Evolutionary conservation across 2,888 invertebrate species (phyloP).

Genomic region (Epinotia ramella): DNA sequence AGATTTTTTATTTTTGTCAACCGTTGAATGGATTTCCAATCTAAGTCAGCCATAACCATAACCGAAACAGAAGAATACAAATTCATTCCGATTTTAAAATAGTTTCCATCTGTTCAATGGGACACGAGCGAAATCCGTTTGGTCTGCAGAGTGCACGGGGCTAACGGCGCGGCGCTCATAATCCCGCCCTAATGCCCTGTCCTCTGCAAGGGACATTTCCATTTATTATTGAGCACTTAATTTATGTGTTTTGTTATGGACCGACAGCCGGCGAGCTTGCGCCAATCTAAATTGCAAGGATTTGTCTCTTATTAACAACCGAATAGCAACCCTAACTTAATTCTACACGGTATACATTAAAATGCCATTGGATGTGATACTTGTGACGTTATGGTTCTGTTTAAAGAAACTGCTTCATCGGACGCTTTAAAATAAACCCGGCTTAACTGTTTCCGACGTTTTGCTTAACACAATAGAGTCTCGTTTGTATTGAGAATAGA

Average conservation of each 20-base stretch:
- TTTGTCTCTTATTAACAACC: slow-evolving; percentile 34
- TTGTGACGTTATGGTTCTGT: slow-evolving; percentile 53
- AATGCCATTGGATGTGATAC: slow-evolving; percentile 24
- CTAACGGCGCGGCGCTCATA: slow-evolving; percentile 78
- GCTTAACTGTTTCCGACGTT: slow-evolving; percentile 56
- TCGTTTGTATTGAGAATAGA: slow-evolving; percentile 51
- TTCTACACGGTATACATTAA: slow-evolving; percentile 49
- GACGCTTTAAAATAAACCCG: slow-evolving; percentile 67
- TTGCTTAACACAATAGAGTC: slow-evolving; percentile 49
- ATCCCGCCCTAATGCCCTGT: slow-evolving; percentile 85
- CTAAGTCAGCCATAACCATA: not conserved
- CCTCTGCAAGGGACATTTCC: slow-evolving; percentile 86
- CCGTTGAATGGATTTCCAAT: not conserved
- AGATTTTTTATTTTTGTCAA: not conserved
- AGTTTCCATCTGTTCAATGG: slow-evolving; percentile 41
- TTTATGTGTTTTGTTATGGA: slow-evolving; percentile 86
- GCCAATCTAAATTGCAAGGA: slow-evolving; percentile 58
- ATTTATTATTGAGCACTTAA: slow-evolving; percentile 87
- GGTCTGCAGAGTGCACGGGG: slow-evolving; percentile 61
- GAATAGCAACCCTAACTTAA: slow-evolving; percentile 51
- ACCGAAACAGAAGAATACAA: slow-evolving; percentile 10
- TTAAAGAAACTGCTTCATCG: slow-evolving; percentile 67
- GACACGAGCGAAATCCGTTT: slow-evolving; percentile 25
- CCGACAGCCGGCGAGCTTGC: slow-evolving; percentile 73
- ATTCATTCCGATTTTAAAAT: slow-evolving; percentile 33